Evolutionary conservation across 2,113 vertebrate species (phyloP).

Genomic region (Atlantisia rogersi): DNA sequence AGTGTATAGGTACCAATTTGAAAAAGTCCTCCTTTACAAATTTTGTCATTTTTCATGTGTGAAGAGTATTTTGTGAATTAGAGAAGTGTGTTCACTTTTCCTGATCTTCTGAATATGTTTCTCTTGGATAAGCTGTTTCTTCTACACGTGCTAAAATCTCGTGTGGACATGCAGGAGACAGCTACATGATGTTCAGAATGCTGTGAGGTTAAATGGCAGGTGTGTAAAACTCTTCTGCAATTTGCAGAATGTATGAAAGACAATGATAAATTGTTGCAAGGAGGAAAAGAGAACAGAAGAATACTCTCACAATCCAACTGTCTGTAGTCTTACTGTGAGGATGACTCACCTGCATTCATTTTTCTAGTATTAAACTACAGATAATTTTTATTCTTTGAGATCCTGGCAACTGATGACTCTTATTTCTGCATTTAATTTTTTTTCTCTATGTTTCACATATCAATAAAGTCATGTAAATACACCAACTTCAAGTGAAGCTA

Average conservation of each 20-base stretch:
- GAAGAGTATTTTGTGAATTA: neutral
- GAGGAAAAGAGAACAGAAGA: constrained; percentile 6
- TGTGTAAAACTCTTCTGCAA: neutral
- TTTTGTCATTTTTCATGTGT: neutral
- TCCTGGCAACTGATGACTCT: neutral
- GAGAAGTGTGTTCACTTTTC: neutral
- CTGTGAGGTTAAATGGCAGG: neutral
- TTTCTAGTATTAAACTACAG: neutral
- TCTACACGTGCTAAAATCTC: neutral
- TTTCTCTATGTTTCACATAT: neutral
- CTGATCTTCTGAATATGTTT: neutral
- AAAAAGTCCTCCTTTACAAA: neutral
- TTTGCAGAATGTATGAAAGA: neutral
- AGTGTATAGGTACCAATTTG: neutral
- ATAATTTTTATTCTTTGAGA: constrained; percentile 9
- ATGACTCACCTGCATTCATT: constrained; percentile 14
- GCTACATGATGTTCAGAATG: neutral
- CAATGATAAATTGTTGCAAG: neutral
- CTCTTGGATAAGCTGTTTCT: neutral
- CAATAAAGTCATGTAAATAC: neutral
- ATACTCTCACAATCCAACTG: neutral
- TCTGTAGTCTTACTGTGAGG: neutral
- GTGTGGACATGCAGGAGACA: neutral
- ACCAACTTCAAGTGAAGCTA: neutral
- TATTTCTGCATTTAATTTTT: constrained; percentile 15